Evolutionary conservation across 2,888 invertebrate species (phyloP), one percentile per base, ranked within the genome.

Genomic region (Drosophila algonquin): DNA sequence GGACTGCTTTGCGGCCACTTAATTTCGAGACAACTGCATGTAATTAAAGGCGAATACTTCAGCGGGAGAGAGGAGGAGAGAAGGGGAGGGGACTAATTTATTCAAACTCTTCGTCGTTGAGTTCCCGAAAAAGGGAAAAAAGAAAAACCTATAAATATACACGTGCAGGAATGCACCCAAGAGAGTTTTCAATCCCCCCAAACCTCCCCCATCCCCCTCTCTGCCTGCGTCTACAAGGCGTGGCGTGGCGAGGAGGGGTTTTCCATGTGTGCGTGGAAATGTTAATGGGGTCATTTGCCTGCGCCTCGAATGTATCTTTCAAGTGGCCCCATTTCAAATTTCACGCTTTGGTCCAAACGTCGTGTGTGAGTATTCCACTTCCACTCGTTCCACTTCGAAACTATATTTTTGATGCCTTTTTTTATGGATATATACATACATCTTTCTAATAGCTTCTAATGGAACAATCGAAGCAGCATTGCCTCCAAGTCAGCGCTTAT

Each of bases 271-370:
- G 67, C 69, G 56, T 67, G 71, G 30, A 80, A 81, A 87, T 81
- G 74, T 85, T 87, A 87, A 85, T 85, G 79, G 79, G 85, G 73
- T 87, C 87, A 79, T 84, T 87, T 87, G 82, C 85, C 85, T 71
- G 56, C 57, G 56, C 60, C 45, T 60, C 27, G 53, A 59, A 58
- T 30, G 65, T 65, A 63, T 63, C 55, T 69, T 63, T 65, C 76
- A 76, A 77, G 67, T 68, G 79, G 21, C 21, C 21, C 21, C 64
- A 76, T 82, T 72, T 69, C 57, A 48, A 40, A 63, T 59, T 75
- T 71, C 45, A 74, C 69, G 63, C 68, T 55, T 58, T 53, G 54
- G 46, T 32, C 46, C 46, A 48, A 18, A 14, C 60, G 21, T 44
- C 53, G 69, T 51, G 50, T 69, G 54, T 35, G 59, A 30, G 27